Conservation (phyloP, 1,140 invertebrate genomes). For the Papilio glaucus region DNA sequence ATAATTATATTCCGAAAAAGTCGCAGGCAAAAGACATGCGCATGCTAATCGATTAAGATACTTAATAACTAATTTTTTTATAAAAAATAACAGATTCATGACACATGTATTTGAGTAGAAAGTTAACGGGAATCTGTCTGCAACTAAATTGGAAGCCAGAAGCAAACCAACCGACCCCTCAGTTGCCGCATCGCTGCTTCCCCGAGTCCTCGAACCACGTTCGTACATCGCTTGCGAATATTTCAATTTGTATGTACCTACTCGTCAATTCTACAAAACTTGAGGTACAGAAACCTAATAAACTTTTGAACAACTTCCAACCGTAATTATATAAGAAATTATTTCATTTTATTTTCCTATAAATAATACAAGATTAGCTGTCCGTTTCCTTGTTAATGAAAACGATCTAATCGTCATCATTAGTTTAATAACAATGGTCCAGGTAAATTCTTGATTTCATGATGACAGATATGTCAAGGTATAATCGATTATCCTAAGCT, state of each 20-base stretch:
- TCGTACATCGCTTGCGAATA: background rate
- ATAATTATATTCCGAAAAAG: too few relatives aligned
- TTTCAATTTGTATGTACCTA: background rate
- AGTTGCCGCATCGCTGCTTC: slow-evolving; percentile 23
- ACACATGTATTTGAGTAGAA: background rate
- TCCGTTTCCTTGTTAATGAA: too few relatives aligned
- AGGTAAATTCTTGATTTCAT: background rate
- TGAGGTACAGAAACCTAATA: background rate
- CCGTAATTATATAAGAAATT: background rate
- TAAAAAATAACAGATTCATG: background rate
- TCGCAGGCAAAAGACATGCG: too few relatives aligned
- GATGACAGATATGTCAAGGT: background rate
- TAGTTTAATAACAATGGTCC: too few relatives aligned
- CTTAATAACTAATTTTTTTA: too few relatives aligned
- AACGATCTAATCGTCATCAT: too few relatives aligned
- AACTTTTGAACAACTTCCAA: background rate
- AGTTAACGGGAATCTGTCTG: background rate
- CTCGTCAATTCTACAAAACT: background rate
- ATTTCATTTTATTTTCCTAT: too few relatives aligned
- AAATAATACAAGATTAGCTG: too few relatives aligned
- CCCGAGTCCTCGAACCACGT: background rate
- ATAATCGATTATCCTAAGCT: slow-evolving; percentile 2
- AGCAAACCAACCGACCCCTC: too few relatives aligned
- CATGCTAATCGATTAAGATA: too few relatives aligned
- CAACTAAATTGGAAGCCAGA: slow-evolving; percentile 14